A percentile compares a stretch with the other conserved stretches of the same genome.
Conservation (phyloP, 2,113 vertebrate genomes). For the Pontoporia blainvillei region DNA sequence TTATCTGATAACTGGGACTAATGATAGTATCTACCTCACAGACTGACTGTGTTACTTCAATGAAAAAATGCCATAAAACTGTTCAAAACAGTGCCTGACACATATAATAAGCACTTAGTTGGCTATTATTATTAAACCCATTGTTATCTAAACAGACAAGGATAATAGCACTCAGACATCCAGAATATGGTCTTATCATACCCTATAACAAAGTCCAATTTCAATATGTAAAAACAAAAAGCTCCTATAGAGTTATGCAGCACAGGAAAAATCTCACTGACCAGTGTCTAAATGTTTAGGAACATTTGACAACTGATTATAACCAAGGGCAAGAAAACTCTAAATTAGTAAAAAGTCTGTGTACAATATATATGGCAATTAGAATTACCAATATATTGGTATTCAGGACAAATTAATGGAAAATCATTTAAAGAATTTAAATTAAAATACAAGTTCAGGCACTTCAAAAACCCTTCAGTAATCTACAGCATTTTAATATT, state of each 20-base stretch:
- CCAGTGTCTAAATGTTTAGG: not conserved
- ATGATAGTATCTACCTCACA: not conserved
- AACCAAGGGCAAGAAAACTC: not conserved
- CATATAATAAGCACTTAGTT: not conserved
- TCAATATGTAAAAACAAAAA: not conserved
- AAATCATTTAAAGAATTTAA: constrained; percentile 19
- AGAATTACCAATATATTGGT: not conserved
- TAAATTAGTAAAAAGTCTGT: not conserved
- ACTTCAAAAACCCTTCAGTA: not conserved
- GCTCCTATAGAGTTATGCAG: not conserved
- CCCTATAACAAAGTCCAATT: not conserved
- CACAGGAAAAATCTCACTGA: not conserved
- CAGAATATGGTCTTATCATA: not conserved
- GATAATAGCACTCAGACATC: not conserved
- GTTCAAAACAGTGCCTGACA: not conserved
- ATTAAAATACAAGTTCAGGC: not conserved
- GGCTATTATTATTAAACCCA: not conserved
- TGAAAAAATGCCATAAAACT: not conserved
- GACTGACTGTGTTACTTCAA: not conserved
- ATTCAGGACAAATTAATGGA: not conserved
- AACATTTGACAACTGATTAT: not conserved
- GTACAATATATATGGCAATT: not conserved
- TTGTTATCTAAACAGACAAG: not conserved
- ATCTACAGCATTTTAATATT: constrained; percentile 8
- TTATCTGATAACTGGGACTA: not conserved